phyloP scores from a whole-genome alignment of 2,888 invertebrate genomes.

The Neelides folsomi region DNA sequence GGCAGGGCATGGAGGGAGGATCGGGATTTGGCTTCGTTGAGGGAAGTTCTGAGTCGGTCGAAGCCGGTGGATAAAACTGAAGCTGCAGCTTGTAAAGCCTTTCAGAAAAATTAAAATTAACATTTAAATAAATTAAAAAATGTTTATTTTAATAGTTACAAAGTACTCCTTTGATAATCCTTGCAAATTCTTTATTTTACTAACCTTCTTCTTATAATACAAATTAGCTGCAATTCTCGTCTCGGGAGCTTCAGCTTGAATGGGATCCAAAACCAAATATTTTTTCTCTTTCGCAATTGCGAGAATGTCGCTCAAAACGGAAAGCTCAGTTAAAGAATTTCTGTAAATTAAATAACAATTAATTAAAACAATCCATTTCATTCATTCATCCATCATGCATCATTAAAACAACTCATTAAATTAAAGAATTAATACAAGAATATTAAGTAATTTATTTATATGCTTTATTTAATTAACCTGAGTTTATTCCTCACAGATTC shows the following conservation, averaged over 20 bases:
- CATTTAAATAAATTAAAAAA: background rate
- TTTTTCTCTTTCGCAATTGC: slow-evolving; percentile 83
- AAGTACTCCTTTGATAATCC: background rate
- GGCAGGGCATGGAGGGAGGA: slow-evolving; percentile 50
- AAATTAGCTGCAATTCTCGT: slow-evolving; percentile 77
- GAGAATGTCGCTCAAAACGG: slow-evolving; percentile 81
- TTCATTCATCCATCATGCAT: too few species aligned
- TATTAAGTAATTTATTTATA: slow-evolving; percentile 9
- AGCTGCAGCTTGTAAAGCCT: slow-evolving; percentile 71
- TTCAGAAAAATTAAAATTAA: slow-evolving; percentile 9
- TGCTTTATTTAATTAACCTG: slow-evolving; percentile 40
- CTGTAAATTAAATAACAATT: slow-evolving; percentile 40
- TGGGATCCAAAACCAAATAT: slow-evolving; percentile 87
- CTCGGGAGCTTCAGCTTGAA: slow-evolving; percentile 69
- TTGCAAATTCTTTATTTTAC: background rate
- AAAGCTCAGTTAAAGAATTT: slow-evolving; percentile 77
- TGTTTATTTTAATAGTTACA: background rate
- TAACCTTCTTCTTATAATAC: slow-evolving; percentile 74
- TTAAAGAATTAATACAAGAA: slow-evolving; percentile 5
- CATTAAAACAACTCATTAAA: slow-evolving; percentile 7
- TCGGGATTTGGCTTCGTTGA: slow-evolving; percentile 51
- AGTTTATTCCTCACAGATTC: slow-evolving; percentile 82
- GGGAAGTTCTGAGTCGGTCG: slow-evolving; percentile 66
- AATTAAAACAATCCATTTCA: too few species aligned
- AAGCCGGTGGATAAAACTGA: slow-evolving; percentile 71